A percentile compares a stretch with the other conserved stretches of the same genome.
phyloP scores from a whole-genome alignment of 1,140 invertebrate species.

The Choristoneura fumiferana region DNA sequence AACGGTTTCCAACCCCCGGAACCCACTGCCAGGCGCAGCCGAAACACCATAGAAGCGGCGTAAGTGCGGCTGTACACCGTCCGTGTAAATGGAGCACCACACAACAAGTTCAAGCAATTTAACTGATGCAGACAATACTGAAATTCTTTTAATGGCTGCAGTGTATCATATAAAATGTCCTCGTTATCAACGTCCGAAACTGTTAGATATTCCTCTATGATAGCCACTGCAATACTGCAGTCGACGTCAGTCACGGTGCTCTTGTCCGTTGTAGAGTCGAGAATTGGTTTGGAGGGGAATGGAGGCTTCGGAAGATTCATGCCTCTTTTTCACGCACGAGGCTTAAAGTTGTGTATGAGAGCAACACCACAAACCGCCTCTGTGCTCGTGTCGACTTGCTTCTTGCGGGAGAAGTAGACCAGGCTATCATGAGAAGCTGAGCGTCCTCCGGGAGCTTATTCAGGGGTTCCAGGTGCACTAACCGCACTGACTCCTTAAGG shows the following conservation, averaged over 20 bases:
- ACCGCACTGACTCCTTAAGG: neutral
- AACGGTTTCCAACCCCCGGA: neutral
- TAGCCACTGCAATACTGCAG: constrained; percentile 4
- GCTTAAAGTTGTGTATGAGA: neutral
- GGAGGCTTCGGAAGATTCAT: neutral
- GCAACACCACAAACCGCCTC: neutral
- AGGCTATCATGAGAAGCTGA: neutral
- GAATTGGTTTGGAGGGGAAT: neutral
- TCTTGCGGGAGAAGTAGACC: neutral
- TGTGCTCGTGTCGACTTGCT: too few species aligned
- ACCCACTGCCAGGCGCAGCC: neutral
- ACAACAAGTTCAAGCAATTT: neutral
- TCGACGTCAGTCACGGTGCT: neutral
- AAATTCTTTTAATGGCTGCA: neutral
- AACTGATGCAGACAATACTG: constrained; percentile 6
- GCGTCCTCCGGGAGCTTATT: neutral
- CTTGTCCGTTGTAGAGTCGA: neutral
- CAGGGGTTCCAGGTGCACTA: neutral
- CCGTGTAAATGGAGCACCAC: neutral
- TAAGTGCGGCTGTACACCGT: neutral
- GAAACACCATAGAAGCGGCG: neutral
- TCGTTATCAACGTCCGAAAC: neutral
- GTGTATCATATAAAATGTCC: neutral
- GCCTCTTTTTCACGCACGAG: neutral
- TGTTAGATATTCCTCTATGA: neutral